Evolutionary conservation across 2,888 invertebrate genomes (phyloP), one percentile per base, ranked within the genome.

Genomic region (Lacanobia oleracea): DNA sequence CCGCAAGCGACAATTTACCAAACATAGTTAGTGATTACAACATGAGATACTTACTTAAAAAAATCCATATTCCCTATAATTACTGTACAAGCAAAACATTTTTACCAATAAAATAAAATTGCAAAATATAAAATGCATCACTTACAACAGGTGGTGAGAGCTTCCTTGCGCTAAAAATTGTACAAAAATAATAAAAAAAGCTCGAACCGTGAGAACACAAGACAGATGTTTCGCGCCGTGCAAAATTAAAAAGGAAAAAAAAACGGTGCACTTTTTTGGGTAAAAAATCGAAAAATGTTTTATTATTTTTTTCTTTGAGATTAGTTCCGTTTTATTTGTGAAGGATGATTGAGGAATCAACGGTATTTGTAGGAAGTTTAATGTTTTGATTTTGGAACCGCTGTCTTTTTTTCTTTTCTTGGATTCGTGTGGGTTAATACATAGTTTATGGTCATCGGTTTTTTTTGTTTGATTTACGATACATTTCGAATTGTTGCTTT

Each of bases 141-240:
- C 77, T 59, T 33, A 37, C 14, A 56, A 77, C 74, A 74, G 74
- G 74, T 74, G 74, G 60, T 12, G 6, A 40, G 37, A 1, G 48
- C 54, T 70, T 69, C 54, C 54, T 74, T 74, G 9, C 71, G 50
- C 23, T 48, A 61, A 50, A 12, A n/a, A 1, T 40, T 45, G 8
- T 37, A 53, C 45, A 72, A 62, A 71, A 75, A 78, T 27, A 61
- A 63, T 48, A 78, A 78, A 75, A 78, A 59, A 53, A 57, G 50
- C 0, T 16, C 78, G 43, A 8, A 72, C 79, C 75, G 77, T 77
- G 77, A 80, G 72, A 76, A 80, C 56, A 59, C 14, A 18, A 37
- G 80, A 80, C 77, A 77, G 77, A 75, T 78, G 78, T 64, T 67
- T 73, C 72, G 79, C 75, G 59, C 73, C 43, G 53, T 18, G 79